Base-by-base conservation (phyloP, 2,888 invertebrate species). In the Listrodromus nycthemerus region DNA sequence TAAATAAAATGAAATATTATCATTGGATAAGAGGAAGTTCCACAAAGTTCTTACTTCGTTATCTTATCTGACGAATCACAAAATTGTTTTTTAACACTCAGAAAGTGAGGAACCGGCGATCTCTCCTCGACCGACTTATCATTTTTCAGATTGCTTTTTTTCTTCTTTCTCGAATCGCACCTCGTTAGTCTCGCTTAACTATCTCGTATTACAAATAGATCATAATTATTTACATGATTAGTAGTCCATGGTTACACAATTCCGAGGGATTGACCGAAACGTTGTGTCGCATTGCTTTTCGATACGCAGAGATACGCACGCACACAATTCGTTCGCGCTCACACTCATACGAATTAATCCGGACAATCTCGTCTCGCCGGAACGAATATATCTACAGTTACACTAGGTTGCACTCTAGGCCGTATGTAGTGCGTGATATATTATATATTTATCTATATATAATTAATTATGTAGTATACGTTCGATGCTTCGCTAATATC, bases 131-230 rank as follows among this genome's bases (percentile, higher is more conserved):
- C 30, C 16, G 8, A 30, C 41, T 66, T 67, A 83, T 73, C 71
- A 4, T 70, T 55, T 55, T 33, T 48, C 30, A 30, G 78, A 82
- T 83, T 84, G 76, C 76, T 63, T 80, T 33, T 30, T 82, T 41
- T 70, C 52, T 6, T 50, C 63, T 37, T 19, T 77, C 66, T 74
- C 73, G 52, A 45, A 70, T 83, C 77, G 74, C 73, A 52, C 65
- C 80, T 83, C 55, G 69, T 74, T 78, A 77, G 65, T 82, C 75
- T 80, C 75, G 73, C 52, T 77, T 55, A 76, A 75, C 52, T 74
- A 84, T 78, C 76, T 82, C 74, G 85, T 84, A 84, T 85, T 85
- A 85, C 85, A 85, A 85, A 85, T 85, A 85, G 77, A 0, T 45
- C 27, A 78, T 77, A 77, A 73, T 85, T 85, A 81, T 85, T 33